Percentiles rank a stretch among this genome's conserved stretches.
Conservation (phyloP, 2,888 invertebrate genomes). For the Archips crataeganus region DNA sequence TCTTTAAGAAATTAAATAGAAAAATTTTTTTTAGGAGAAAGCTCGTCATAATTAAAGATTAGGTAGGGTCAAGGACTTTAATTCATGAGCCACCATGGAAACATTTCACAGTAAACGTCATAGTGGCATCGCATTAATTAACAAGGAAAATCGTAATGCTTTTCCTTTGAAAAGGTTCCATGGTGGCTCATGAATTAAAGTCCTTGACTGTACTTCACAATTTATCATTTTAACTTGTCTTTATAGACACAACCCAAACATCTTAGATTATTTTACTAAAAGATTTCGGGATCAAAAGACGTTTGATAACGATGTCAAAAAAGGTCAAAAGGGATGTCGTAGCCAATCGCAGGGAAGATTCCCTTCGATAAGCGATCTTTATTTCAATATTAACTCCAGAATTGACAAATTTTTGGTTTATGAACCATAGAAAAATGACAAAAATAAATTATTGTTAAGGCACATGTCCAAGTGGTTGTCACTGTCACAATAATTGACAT, state of each 20-base stretch:
- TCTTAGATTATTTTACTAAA: slow-evolving; percentile 17
- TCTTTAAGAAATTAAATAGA: too few species aligned
- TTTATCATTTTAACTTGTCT: background rate
- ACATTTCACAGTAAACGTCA: too few species aligned
- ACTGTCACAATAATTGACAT: too few species aligned
- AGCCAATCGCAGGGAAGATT: slow-evolving; percentile 17
- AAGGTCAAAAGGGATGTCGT: slow-evolving; percentile 22
- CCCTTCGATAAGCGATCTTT: slow-evolving; percentile 9
- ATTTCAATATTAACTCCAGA: slow-evolving; percentile 5
- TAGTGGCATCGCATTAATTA: too few species aligned
- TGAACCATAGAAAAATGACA: background rate
- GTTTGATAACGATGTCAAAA: slow-evolving; percentile 25
- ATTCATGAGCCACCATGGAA: too few species aligned
- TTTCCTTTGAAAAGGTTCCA: too few species aligned
- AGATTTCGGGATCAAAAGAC: slow-evolving; percentile 25
- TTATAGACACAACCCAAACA: background rate
- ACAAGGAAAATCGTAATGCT: too few species aligned
- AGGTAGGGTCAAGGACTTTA: too few species aligned
- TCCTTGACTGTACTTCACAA: background rate
- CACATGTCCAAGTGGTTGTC: too few species aligned
- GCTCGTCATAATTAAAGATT: background rate
- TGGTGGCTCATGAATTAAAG: too few species aligned
- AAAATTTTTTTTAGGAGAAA: too few species aligned
- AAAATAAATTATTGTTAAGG: too few species aligned
- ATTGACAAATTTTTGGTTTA: background rate